Conservation (phyloP, 2,888 invertebrate genomes). For the Cryptocheilus praepositus region DNA sequence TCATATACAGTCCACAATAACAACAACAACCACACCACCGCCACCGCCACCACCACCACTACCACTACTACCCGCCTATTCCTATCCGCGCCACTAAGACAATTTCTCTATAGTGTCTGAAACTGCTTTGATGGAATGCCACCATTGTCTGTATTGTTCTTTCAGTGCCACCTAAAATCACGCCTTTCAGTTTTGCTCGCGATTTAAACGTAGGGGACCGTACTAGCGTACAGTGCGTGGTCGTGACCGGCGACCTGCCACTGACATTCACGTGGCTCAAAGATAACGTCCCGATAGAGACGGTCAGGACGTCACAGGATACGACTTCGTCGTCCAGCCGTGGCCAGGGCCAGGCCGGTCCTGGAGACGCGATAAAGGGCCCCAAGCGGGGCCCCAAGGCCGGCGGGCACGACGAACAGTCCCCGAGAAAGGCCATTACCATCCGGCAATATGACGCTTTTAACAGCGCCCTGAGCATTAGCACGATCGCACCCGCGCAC, state of each 20-base stretch:
- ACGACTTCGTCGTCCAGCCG: slow-evolving; percentile 49
- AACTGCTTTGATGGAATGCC: slow-evolving; percentile 62
- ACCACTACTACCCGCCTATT: background rate
- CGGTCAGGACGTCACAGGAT: slow-evolving; percentile 59
- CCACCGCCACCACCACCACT: too few relatives aligned
- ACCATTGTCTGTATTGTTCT: slow-evolving; percentile 63
- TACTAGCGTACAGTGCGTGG: slow-evolving; percentile 79
- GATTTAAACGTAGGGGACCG: slow-evolving; percentile 80
- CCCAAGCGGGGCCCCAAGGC: slow-evolving; percentile 52
- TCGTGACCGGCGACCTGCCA: slow-evolving; percentile 80
- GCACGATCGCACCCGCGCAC: slow-evolving; percentile 78
- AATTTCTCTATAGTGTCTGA: slow-evolving; percentile 42
- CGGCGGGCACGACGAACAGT: slow-evolving; percentile 46
- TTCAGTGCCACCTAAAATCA: slow-evolving; percentile 81
- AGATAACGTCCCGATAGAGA: slow-evolving; percentile 77
- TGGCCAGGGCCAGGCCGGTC: slow-evolving; percentile 39
- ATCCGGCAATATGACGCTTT: slow-evolving; percentile 79
- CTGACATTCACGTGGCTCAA: slow-evolving; percentile 81
- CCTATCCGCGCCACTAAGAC: slow-evolving; percentile 3
- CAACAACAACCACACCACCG: too few relatives aligned
- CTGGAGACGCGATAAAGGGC: slow-evolving; percentile 49
- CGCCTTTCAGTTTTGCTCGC: slow-evolving; percentile 81
- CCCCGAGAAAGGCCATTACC: slow-evolving; percentile 74
- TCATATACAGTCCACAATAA: too few relatives aligned
- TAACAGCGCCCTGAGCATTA: slow-evolving; percentile 79